Evolutionary conservation across 2,888 invertebrate genomes (phyloP).

Genomic region (Disparrhopalites patrizii): DNA sequence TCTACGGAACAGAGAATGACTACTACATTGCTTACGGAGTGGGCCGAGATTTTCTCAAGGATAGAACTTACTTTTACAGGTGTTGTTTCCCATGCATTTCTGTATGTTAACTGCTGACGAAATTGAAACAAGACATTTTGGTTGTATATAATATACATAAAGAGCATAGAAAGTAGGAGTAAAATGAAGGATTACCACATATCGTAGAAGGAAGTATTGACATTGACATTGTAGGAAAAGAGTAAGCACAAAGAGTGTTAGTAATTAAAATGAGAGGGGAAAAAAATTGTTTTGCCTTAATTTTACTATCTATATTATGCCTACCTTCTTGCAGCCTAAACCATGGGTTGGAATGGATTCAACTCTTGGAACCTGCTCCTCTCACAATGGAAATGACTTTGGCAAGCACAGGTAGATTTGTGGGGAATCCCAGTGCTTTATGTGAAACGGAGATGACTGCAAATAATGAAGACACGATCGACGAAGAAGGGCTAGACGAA

Average conservation of each 20-base stretch:
- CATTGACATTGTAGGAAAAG: too few species aligned
- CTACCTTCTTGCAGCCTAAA: conserved; percentile 35
- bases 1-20: conserved; percentile 69
- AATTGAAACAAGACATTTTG: too few species aligned
- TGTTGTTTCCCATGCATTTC: neutral
- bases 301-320: too few species aligned
- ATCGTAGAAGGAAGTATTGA: too few species aligned
- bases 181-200: too few species aligned
- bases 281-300: too few species aligned
- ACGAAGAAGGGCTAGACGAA: conserved; percentile 30
- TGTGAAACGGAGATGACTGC: conserved; percentile 42
- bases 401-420: conserved; percentile 41
- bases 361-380: conserved; percentile 35
- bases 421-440: conserved; percentile 44
- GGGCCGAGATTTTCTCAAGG: conserved; percentile 65
- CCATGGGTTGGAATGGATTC: conserved; percentile 41
- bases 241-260: too few species aligned
- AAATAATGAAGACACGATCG: conserved; percentile 38
- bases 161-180: too few species aligned
- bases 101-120: neutral
- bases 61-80: conserved; percentile 71
- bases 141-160: too few species aligned
- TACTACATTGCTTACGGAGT: conserved; percentile 81
- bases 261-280: too few species aligned
- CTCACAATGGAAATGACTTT: conserved; percentile 36